Base-by-base conservation (phyloP, 1,140 invertebrate genomes). In the Rhopalosiphum padi region DNA sequence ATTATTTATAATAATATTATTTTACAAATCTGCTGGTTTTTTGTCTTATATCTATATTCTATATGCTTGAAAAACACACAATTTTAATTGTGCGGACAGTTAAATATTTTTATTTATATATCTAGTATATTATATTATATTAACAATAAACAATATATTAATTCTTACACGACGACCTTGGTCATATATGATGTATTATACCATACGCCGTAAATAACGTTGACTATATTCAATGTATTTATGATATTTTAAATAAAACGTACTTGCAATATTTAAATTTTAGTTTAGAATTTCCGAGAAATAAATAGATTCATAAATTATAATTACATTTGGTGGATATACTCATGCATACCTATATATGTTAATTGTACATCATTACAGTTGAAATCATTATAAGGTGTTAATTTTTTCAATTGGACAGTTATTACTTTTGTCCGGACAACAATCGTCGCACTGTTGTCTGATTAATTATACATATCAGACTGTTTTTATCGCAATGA, bases 401-500 rank as follows among this genome's bases (percentile, higher is more conserved):
- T 37, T 37, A 8, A 8, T 37, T 22, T 83, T 83, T 83, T 83
- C 77, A 83, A 83, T 83, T 83, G 77, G n/a, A 83, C 77, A 83
- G 35, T 82, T 35, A 35, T 35, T 82, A 37, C 4, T 77, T n/a
- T 77, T 83, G 77, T 83, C 77, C 22, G 77, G 77, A 83, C 77
- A 37, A 83, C 77, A 83, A 83, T 83, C n/a, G 35, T 37, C 23
- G 23, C 41, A 46, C 37, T 86, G 41, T 86, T 86, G 83, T 85
- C 83, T 82, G 77, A 82, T 82, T 68, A 68, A 68, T 68, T 68
- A 68, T 68, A n/a, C 60, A 68, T 77, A 77, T n/a, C 60, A 77
- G 60, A 35, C n/a, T 77, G 30, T 77, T 77, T n/a, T 77, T 77
- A 77, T 77, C 60, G n/a, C 60, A n/a, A 77, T 77, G 30, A 77